phyloP scores from a whole-genome alignment of 2,888 invertebrate genomes.

The Athetis lepigone region DNA sequence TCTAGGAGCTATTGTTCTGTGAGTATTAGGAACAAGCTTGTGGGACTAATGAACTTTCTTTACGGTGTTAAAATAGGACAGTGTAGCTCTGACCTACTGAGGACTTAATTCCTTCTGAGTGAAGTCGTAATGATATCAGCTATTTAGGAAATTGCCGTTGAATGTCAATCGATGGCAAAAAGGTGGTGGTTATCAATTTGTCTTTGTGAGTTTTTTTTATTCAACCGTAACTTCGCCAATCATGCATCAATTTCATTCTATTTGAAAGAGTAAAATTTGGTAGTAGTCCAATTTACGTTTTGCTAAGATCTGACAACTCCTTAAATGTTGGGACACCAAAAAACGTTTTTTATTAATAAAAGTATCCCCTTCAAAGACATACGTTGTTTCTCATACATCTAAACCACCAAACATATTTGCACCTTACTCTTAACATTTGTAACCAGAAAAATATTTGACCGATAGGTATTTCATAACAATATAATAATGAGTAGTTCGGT shows the following conservation, averaged over 20 bases:
- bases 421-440: neutral
- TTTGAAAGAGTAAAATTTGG: too few relatives aligned
- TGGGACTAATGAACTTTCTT: conserved; percentile 46
- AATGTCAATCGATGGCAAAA: too few relatives aligned
- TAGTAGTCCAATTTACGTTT: too few relatives aligned
- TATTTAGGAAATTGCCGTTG: neutral
- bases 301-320: too few relatives aligned
- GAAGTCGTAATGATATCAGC: neutral
- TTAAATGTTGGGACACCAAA: too few relatives aligned
- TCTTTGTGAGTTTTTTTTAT: too few relatives aligned
- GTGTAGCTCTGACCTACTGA: neutral
- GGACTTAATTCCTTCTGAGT: neutral
- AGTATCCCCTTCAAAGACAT: too few relatives aligned
- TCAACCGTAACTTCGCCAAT: too few relatives aligned
- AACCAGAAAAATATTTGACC: conserved; percentile 24
- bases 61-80: conserved; percentile 15
- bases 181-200: too few relatives aligned
- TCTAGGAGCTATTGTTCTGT: conserved; percentile 39
- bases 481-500: neutral
- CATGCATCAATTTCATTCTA: too few relatives aligned
- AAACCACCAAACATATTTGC: neutral
- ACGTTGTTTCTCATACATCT: too few relatives aligned
- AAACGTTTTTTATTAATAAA: too few relatives aligned
- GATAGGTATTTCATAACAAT: conserved; percentile 33
- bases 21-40: conserved; percentile 26